Base-by-base conservation (phyloP, 2,113 vertebrate species). In the Eubucco bourcierii region DNA sequence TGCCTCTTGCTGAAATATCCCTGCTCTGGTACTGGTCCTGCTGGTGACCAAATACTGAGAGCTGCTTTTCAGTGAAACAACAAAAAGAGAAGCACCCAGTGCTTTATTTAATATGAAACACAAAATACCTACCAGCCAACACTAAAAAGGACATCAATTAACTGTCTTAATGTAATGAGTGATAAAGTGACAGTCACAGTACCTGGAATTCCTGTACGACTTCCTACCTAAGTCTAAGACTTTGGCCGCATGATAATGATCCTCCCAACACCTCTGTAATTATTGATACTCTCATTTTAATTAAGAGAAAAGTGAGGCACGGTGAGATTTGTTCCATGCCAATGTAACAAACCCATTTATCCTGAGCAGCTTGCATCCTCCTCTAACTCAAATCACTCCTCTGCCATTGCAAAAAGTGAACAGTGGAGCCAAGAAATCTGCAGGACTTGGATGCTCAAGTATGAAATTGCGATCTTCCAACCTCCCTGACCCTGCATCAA, bases 351-450 rank as follows among this genome's bases (percentile, higher is more conserved):
- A 37, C 7, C 58, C 50, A 24, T 72, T 86, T 79, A 39, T 53
- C 41, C 85, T 8, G 21, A 74, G 82, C 47, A 77, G 52, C 11
- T 71, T 76, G 18, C 19, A 46, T 2, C 16, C 33, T 90, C 25
- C 70, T 82, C 37, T 78, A 52, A 75, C 65, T 64, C 80, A 80
- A 56, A 75, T 93, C 73, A 67, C 88, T 84, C 61, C 47, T 87
- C 73, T 91, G 56, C 70, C 88, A 44, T 15, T 95, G 80, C 76
- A 86, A 86, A 82, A 94, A 56, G 33, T 0, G 0, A 81, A 56
- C 2, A 3, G 28, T 2, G 10, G 33, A 95, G 92, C 93, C 95
- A 93, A 83, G 85, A 93, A 90, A 90, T 86, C 92, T 84, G 73
- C 82, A 93, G 73, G 65, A 78, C 73, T 91, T 83, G 29, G 58